Base-by-base conservation (phyloP, 2,113 vertebrate species). In the Burhinus oedicnemus region DNA sequence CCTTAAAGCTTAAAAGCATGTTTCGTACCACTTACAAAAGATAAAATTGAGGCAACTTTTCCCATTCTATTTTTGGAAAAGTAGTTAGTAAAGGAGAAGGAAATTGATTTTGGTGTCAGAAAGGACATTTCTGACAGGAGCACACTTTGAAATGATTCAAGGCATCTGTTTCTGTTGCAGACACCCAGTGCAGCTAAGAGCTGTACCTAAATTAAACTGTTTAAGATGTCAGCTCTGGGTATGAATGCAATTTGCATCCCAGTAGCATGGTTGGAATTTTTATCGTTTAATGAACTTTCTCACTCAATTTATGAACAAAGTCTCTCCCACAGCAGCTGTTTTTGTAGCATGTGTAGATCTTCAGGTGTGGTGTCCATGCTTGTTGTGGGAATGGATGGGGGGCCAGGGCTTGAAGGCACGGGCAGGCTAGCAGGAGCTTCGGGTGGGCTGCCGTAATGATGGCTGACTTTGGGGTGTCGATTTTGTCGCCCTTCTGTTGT, bases 121-220 rank as follows among this genome's bases (percentile, higher is more conserved):
- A 90, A 97, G 97, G 95, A 96, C 97, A 66, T 97, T 98, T 97
- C 96, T 98, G 98, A 98, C 97, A 98, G 97, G 97, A 98, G 94
- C 95, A 91, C 95, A 79, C 98, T 98, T 97, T 95, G 96, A 96
- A 97, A 98, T 98, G 97, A 98, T 96, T 98, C 98, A 97, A 96
- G 97, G 96, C 98, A 97, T 98, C 97, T 98, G 98, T 97, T 98
- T 97, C 97, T 97, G 83, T 95, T 92, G 94, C 94, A 88, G 93
- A 89, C 95, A 95, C 97, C 98, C 97, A 85, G 57, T 23, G 45
- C 97, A n/a, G 95, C 97, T 91, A 80, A 97, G 97, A 97, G 97
- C 96, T 60, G 82, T 88, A 83, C 97, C 96, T 97, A 98, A 99
- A 98, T 98, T 98, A 98, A 98, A 98, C 98, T 96, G 96, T 98